phyloP scores from a whole-genome alignment of 2,797 vertebrate species.

The Sebastes aleutianus region DNA sequence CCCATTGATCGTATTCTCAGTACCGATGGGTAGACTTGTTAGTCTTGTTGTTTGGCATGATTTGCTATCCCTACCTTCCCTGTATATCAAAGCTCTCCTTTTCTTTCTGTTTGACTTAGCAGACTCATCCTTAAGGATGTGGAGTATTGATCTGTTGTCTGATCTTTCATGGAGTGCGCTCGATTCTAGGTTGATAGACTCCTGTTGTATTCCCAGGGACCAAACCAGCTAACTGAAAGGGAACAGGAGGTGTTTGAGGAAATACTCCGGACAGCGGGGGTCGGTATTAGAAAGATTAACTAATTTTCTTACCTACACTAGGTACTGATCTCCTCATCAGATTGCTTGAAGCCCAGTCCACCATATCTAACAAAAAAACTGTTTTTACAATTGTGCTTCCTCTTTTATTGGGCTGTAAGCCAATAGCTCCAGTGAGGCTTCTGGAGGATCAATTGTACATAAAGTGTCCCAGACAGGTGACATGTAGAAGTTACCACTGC shows the following conservation, averaged over 20 bases:
- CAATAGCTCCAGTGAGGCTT: background rate
- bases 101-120: constrained; percentile 76
- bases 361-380: background rate
- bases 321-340: background rate
- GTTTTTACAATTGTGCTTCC: background rate
- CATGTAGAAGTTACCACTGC: background rate
- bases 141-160: constrained; percentile 80
- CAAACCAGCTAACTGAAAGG: constrained; percentile 14
- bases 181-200: constrained; percentile 73
- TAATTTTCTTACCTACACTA: background rate
- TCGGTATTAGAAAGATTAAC: constrained; percentile 15
- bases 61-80: constrained; percentile 52
- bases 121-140: constrained; percentile 78
- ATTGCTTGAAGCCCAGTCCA: background rate
- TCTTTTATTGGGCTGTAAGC: background rate
- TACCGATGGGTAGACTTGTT: constrained; percentile 43
- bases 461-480: constrained; percentile 18
- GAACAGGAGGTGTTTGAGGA: constrained; percentile 19
- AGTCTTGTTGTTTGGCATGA: constrained; percentile 44
- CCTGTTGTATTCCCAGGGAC: constrained; percentile 53
- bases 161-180: constrained; percentile 76
- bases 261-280: constrained; percentile 9
- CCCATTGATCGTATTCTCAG: constrained; percentile 48
- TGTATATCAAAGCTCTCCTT: constrained; percentile 61
- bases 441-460: background rate